Conservation (phyloP, 2,113 vertebrate genomes). For the Pelusios castaneus region DNA sequence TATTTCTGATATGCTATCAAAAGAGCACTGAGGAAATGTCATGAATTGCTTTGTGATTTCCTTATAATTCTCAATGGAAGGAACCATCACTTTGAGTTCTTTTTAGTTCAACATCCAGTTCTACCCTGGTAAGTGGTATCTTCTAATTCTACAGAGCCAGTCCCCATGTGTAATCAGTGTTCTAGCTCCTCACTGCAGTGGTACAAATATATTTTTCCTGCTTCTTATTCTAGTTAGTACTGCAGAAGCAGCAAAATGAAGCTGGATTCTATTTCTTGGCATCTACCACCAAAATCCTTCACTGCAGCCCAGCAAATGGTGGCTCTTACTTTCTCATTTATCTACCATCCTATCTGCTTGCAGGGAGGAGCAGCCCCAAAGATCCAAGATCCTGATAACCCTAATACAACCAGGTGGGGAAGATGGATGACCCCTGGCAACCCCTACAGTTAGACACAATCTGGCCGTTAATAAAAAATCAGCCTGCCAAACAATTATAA, state of each 20-base stretch:
- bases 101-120: not conserved
- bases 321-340: not conserved
- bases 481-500: rapidly evolving
- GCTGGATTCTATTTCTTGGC: not conserved
- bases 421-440: not conserved
- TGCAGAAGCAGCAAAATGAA: not conserved
- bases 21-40: not conserved
- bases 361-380: not conserved
- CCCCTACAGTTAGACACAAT: not conserved
- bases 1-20: not conserved
- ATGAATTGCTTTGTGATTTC: not conserved
- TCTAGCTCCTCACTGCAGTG: not conserved
- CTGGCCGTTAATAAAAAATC: not conserved
- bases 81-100: not conserved
- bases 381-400: not conserved
- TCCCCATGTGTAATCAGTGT: rapidly evolving
- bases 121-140: not conserved
- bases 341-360: not conserved
- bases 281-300: not conserved
- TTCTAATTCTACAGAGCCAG: not conserved
- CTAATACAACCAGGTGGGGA: not conserved
- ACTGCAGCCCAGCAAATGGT: not conserved
- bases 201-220: no score
- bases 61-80: not conserved
- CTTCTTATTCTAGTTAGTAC: not conserved